Conservation (phyloP, 2,113 vertebrate species). For the Aspiorhynchus laticeps region DNA sequence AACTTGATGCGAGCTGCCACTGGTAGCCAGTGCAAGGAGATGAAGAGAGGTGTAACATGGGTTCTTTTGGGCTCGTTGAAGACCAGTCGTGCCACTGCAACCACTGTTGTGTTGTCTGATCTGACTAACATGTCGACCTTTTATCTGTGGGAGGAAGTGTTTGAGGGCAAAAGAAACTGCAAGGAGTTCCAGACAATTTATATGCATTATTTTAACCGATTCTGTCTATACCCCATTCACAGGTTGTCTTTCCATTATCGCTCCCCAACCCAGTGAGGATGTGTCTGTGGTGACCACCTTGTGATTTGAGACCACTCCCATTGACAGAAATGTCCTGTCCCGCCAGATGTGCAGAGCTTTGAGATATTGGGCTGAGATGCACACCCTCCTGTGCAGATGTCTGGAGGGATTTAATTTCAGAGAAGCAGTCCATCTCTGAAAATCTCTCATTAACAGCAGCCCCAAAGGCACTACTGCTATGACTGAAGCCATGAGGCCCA, state of each 20-base stretch:
- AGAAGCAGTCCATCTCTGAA: neutral
- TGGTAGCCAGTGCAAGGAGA: too few relatives aligned
- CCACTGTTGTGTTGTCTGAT: too few relatives aligned
- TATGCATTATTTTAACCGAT: neutral
- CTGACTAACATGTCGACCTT: neutral
- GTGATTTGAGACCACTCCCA: neutral
- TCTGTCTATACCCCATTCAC: neutral
- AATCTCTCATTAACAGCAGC: neutral
- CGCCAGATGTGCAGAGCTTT: neutral
- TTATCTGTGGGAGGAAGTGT: neutral
- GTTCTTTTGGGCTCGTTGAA: too few relatives aligned
- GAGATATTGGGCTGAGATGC: neutral
- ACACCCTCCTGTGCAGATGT: neutral
- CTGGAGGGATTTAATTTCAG: neutral
- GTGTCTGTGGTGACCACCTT: neutral
- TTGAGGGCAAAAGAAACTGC: neutral
- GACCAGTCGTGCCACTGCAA: too few relatives aligned
- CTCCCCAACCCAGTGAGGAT: neutral
- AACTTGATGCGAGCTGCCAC: too few relatives aligned
- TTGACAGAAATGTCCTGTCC: neutral
- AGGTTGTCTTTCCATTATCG: neutral
- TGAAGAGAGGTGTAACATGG: too few relatives aligned
- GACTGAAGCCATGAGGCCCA: neutral
- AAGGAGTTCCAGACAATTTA: neutral
- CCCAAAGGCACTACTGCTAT: neutral